Conservation (phyloP, 2,888 invertebrate genomes). For the Pollenia angustigena region DNA sequence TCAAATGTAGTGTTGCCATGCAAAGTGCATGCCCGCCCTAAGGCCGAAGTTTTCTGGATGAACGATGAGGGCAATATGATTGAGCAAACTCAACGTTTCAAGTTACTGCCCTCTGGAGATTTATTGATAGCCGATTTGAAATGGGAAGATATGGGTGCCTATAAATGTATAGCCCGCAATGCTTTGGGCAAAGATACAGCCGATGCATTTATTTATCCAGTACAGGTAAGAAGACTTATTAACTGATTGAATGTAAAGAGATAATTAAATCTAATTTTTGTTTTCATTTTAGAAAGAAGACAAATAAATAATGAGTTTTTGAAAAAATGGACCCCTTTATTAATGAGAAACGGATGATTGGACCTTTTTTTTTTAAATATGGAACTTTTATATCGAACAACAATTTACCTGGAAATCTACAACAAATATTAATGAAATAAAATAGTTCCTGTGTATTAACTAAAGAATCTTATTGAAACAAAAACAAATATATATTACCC, state of each 20-base stretch:
- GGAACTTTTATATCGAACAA: neutral
- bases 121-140: constrained; percentile 88
- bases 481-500: constrained; percentile 50
- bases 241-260: neutral
- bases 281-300: constrained; percentile 78
- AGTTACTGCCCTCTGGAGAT: constrained; percentile 89
- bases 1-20: constrained; percentile 89
- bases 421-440: constrained; percentile 29
- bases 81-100: constrained; percentile 85
- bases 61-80: constrained; percentile 86
- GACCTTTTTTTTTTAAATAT: no score
- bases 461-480: constrained; percentile 58
- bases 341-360: neutral
- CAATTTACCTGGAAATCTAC: constrained; percentile 23
- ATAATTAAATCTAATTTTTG: neutral
- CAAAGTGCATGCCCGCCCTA: constrained; percentile 87
- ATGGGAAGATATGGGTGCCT: constrained; percentile 94
- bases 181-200: constrained; percentile 87
- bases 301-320: constrained; percentile 74
- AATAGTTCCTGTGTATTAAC: constrained; percentile 65
- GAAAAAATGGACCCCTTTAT: neutral
- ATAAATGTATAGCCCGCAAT: constrained; percentile 90
- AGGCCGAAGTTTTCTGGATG: constrained; percentile 88
- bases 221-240: constrained; percentile 79
- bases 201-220: constrained; percentile 90